A percentile compares a stretch with the other conserved stretches of the same genome.
Conservation (phyloP, 2,888 invertebrate genomes). For the Ernsta delagoae region DNA sequence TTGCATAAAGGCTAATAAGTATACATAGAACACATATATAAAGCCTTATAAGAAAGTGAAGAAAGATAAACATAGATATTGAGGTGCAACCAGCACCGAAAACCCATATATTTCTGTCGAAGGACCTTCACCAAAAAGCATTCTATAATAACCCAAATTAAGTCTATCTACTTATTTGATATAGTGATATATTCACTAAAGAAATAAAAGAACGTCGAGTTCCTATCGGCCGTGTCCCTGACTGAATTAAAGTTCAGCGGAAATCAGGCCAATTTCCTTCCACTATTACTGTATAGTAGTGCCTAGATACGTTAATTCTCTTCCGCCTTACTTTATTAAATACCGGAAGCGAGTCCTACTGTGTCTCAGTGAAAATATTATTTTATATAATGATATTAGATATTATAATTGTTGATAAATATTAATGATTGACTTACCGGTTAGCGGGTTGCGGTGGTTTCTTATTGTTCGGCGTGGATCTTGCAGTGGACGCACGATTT, state of each 20-base stretch:
- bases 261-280: no score
- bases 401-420: neutral
- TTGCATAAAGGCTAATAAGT: conserved; percentile 40
- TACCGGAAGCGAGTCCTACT: neutral
- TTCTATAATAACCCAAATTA: neutral
- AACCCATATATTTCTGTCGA: neutral
- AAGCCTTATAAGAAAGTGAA: conserved; percentile 16
- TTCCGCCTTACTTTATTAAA: neutral
- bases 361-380: neutral
- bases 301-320: neutral
- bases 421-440: conserved; percentile 55
- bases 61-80: neutral
- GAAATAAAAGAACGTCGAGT: no score
- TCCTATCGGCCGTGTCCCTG: no score
- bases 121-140: conserved; percentile 26
- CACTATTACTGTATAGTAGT: no score
- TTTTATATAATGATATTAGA: neutral
- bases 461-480: conserved; percentile 55
- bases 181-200: no score
- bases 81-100: neutral
- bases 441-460: conserved; percentile 71
- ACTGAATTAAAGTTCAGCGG: no score
- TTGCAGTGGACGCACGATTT: conserved; percentile 45
- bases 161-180: no score
- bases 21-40: conserved; percentile 21